Percentiles rank a stretch among this genome's conserved stretches.
phyloP scores from a whole-genome alignment of 2,797 vertebrate genomes.

The Vireo griseus region DNA sequence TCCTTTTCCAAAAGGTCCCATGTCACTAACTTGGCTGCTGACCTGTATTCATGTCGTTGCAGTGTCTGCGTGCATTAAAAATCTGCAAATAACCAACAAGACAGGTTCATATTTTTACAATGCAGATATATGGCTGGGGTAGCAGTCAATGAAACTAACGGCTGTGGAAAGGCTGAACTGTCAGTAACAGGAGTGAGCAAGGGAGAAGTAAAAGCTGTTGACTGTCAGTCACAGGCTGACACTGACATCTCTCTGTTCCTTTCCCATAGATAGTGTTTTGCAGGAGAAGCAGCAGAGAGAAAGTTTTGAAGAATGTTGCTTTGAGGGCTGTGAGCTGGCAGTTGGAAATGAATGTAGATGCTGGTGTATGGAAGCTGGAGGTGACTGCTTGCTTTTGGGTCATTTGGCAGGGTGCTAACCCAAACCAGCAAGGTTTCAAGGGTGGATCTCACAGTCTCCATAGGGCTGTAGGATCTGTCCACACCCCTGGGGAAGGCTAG shows the following conservation, averaged over 20 bases:
- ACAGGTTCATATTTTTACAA: not conserved
- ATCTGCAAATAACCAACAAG: not conserved
- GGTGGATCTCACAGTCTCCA: not conserved
- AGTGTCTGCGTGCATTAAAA: not conserved
- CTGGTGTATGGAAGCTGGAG: not conserved
- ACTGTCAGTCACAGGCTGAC: not conserved
- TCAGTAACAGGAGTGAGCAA: not conserved
- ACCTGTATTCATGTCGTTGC: rapidly evolving
- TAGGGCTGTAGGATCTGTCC: not conserved
- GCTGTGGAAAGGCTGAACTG: not conserved
- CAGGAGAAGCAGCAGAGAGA: not conserved
- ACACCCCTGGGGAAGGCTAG: not conserved
- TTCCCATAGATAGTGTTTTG: not conserved
- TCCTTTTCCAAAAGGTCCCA: not conserved
- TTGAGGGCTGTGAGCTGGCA: not conserved
- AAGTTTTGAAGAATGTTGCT: not conserved
- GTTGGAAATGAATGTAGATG: not conserved
- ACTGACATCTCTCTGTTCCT: not conserved
- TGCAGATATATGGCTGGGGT: not conserved
- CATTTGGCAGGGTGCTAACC: not conserved
- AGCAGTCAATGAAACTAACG: not conserved
- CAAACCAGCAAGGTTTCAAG: not conserved
- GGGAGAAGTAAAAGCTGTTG: not conserved
- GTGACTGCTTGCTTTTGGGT: not conserved
- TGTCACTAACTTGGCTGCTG: not conserved